phyloP scores from a whole-genome alignment of 2,113 vertebrate genomes.

The Chunga burmeisteri region DNA sequence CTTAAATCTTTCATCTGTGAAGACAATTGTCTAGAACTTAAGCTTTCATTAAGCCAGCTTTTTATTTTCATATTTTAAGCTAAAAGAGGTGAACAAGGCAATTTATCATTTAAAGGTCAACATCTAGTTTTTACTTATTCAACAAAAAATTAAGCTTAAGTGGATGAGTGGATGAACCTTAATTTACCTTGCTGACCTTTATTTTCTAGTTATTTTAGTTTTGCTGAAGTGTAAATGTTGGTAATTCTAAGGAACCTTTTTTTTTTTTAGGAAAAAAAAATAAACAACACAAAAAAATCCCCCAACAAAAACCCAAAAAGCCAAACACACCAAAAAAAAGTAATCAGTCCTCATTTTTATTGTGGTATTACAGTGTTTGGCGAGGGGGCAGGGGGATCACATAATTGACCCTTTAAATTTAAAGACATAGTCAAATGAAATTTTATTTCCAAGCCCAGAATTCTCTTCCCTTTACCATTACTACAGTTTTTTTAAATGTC shows the following conservation, averaged over 20 bases:
- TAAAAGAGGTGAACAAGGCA: neutral
- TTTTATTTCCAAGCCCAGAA: neutral
- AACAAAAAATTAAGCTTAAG: neutral
- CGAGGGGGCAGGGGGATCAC: rapidly evolving
- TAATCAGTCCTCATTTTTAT: neutral
- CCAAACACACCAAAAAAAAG: neutral
- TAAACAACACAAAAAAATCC: neutral
- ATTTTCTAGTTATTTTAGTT: neutral
- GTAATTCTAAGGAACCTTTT: neutral
- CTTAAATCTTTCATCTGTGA: neutral
- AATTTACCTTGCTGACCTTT: neutral
- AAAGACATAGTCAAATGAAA: neutral
- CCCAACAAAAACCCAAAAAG: neutral
- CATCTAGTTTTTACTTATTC: neutral
- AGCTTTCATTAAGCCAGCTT: neutral
- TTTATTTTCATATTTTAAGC: neutral
- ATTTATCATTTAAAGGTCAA: constrained; percentile 5
- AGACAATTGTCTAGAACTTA: neutral
- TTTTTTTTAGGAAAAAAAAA: neutral
- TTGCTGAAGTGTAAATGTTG: neutral
- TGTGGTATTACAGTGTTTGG: neutral
- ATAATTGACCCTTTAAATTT: neutral
- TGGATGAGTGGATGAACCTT: neutral
- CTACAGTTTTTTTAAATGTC: neutral
- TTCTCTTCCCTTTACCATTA: neutral